A percentile compares a stretch with the other conserved stretches of the same genome.
Evolutionary conservation across 2,797 vertebrate genomes (phyloP).

Genomic region (Centroberyx gerrardi): DNA sequence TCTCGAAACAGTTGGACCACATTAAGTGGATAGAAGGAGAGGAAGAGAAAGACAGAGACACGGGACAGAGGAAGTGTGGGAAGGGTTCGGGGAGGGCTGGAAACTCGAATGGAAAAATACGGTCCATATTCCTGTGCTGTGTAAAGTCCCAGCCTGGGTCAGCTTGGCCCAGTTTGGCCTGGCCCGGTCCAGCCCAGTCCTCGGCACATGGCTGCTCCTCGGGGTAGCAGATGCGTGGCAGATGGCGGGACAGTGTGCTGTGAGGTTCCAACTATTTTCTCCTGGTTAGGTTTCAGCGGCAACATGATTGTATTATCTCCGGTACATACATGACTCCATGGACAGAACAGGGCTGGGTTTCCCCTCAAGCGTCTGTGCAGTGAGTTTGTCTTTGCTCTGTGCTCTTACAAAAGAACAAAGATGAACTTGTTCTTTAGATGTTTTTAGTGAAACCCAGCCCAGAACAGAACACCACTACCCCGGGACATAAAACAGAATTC

Average conservation of each 20-base stretch:
- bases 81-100: slow-evolving; percentile 25
- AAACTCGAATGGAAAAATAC: slow-evolving; percentile 38
- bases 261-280: slow-evolving; percentile 57
- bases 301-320: slow-evolving; percentile 79
- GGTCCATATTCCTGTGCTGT: slow-evolving; percentile 46
- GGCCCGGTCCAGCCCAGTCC: slow-evolving; percentile 38
- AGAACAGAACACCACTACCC: slow-evolving; percentile 41
- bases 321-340: slow-evolving; percentile 30
- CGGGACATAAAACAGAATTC: slow-evolving; percentile 54
- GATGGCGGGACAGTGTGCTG: slow-evolving; percentile 53
- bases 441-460: slow-evolving; percentile 43
- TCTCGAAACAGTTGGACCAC: slow-evolving; percentile 68
- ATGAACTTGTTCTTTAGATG: slow-evolving; percentile 42
- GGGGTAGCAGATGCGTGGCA: slow-evolving; percentile 51
- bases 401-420: slow-evolving; percentile 47
- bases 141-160: slow-evolving; percentile 37
- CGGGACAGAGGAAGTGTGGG: slow-evolving; percentile 7
- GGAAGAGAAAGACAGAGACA: slow-evolving; percentile 36
- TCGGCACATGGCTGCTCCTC: slow-evolving; percentile 40
- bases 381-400: slow-evolving; percentile 40
- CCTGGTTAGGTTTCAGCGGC: slow-evolving; percentile 71
- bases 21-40: slow-evolving; percentile 20
- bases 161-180: slow-evolving; percentile 29
- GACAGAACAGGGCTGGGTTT: slow-evolving; percentile 54
- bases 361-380: slow-evolving; percentile 51